A percentile compares a stretch with the other conserved stretches of the same genome.
Conservation (phyloP, 2,888 invertebrate species). For the Philonicus albiceps region DNA sequence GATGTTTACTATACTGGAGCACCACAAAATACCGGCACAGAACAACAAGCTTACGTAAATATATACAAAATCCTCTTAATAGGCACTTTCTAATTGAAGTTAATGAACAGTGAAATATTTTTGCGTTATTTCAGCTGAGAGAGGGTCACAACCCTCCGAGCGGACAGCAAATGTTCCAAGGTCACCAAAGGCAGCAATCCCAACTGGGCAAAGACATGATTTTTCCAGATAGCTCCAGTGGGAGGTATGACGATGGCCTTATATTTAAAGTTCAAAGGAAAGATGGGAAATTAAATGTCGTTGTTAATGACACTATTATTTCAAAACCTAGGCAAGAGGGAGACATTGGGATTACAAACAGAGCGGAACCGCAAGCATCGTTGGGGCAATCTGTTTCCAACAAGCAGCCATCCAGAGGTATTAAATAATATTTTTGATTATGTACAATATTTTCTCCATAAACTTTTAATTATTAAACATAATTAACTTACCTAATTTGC, state of each 20-base stretch:
- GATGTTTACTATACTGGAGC: neutral
- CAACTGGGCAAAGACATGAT: neutral
- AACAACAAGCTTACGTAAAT: conserved; percentile 21
- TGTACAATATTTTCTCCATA: no score
- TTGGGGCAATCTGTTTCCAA: neutral
- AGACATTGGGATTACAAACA: conserved; percentile 37
- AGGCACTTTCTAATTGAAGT: conserved; percentile 13
- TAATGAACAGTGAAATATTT: conserved; percentile 14
- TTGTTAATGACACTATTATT: conserved; percentile 59
- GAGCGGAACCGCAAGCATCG: conserved; percentile 36
- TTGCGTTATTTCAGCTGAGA: conserved; percentile 17
- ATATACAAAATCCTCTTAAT: neutral
- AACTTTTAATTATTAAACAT: no score
- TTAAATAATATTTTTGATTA: conserved; percentile 3
- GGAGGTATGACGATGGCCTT: conserved; percentile 51
- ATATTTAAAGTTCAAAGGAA: conserved; percentile 61
- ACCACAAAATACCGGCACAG: neutral
- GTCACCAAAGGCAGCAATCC: neutral
- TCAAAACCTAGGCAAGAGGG: conserved; percentile 52
- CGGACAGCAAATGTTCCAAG: neutral
- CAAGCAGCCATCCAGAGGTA: conserved; percentile 22
- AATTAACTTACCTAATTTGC: no score
- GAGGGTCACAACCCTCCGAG: neutral
- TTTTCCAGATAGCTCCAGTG: neutral
- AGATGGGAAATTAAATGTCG: conserved; percentile 59